These are phyloP conservation scores for Lacerta agilis DNA, from an alignment of 2,797 vertebrate genomes.

Conservation along the genomic window DNA sequence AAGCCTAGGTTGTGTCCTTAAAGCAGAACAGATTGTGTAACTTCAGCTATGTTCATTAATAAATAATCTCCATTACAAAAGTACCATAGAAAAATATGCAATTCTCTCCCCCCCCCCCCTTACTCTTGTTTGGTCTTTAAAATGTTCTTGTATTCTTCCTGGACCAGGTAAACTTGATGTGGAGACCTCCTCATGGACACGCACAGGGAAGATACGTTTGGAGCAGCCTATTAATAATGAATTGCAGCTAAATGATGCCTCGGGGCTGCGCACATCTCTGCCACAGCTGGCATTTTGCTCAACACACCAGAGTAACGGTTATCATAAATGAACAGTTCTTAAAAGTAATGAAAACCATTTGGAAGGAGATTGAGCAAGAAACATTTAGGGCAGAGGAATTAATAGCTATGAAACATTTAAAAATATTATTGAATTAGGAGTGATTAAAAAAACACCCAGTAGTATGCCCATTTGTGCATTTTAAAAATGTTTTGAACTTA, in stretches of 20 bases:
- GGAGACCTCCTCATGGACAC: conserved; percentile 21
- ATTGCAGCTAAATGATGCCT: conserved; percentile 42
- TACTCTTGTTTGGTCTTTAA: background rate
- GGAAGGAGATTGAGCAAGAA: conserved; percentile 57
- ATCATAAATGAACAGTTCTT: conserved; percentile 63
- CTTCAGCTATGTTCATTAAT: conserved; percentile 16
- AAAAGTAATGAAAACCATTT: conserved; percentile 66
- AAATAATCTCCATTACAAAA: conserved; percentile 29
- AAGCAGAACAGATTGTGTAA: background rate
- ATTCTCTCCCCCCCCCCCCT: background rate
- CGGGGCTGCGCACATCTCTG: conserved; percentile 35
- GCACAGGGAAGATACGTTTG: conserved; percentile 47
- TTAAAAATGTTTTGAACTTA: conserved; percentile 32
- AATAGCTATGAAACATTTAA: conserved; percentile 41
- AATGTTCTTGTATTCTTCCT: conserved; percentile 10
- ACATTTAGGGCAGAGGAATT: conserved; percentile 48
- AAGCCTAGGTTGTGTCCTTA: background rate
- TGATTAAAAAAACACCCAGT: conserved; percentile 20
- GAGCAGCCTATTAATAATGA: conserved; percentile 46
- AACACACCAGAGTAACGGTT: conserved; percentile 48
- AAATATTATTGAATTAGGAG: conserved; percentile 16
- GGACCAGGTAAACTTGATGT: conserved; percentile 37
- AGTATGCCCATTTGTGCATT: background rate
- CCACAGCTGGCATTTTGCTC: conserved; percentile 63
- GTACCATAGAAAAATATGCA: conserved; percentile 12